Conservation (phyloP, 2,113 vertebrate genomes). For the Cercocebus atys region DNA sequence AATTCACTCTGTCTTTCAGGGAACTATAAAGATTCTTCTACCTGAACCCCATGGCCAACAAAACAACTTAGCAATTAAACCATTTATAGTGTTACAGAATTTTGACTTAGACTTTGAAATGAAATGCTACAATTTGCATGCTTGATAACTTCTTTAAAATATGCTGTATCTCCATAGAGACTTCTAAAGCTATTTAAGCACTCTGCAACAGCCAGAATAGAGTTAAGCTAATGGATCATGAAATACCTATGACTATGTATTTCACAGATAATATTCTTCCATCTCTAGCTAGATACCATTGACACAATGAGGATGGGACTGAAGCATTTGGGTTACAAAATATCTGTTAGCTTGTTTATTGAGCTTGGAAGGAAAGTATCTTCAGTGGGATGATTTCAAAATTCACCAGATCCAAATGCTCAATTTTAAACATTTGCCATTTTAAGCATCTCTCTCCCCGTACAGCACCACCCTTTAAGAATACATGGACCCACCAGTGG, state of each 20-base stretch:
- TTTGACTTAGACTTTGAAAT: neutral
- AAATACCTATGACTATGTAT: neutral
- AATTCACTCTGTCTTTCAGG: neutral
- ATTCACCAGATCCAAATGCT: neutral
- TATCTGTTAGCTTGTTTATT: neutral
- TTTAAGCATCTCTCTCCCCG: neutral
- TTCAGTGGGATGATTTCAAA: neutral
- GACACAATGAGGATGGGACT: neutral
- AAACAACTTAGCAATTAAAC: conserved; percentile 11
- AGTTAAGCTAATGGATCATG: neutral
- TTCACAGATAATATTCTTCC: neutral
- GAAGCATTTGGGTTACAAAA: neutral
- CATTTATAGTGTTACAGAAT: neutral
- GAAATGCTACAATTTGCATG: neutral
- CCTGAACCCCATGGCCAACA: neutral
- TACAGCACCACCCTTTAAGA: neutral
- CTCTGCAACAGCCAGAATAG: neutral
- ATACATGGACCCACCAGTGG: neutral
- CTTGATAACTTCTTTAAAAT: neutral
- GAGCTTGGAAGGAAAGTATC: neutral
- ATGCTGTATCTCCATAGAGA: neutral
- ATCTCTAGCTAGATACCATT: neutral
- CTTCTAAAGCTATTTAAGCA: neutral
- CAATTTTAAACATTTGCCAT: neutral
- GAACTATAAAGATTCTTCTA: neutral